These are phyloP conservation scores for Sphaeramia orbicularis DNA, from an alignment of 2,797 vertebrate species.

Conservation along the genomic window DNA sequence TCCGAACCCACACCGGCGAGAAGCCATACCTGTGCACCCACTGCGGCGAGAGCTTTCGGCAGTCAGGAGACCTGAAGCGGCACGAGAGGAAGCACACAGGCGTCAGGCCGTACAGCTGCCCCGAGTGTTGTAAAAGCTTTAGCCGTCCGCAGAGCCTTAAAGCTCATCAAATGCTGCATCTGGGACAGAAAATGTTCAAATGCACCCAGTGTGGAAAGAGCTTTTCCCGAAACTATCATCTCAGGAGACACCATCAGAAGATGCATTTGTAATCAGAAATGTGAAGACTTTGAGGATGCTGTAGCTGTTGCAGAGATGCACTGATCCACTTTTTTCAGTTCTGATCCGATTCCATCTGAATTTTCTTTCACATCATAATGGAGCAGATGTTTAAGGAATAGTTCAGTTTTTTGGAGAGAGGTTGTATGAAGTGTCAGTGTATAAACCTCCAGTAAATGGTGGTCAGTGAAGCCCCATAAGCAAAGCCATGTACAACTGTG, in stretches of 20 bases:
- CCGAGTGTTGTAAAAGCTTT: slow-evolving; percentile 88
- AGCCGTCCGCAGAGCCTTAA: slow-evolving; percentile 87
- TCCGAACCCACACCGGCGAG: slow-evolving; percentile 89
- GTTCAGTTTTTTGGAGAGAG: no score
- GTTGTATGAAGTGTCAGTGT: no score
- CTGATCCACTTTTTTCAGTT: no score
- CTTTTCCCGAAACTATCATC: slow-evolving; percentile 87
- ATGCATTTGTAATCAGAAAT: slow-evolving; percentile 77
- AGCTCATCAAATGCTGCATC: slow-evolving; percentile 86
- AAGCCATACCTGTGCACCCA: slow-evolving; percentile 89
- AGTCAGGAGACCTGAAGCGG: slow-evolving; percentile 88
- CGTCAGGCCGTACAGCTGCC: slow-evolving; percentile 86
- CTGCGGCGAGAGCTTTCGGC: slow-evolving; percentile 89
- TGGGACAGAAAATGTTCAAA: slow-evolving; percentile 83
- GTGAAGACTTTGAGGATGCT: background rate
- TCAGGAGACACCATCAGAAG: slow-evolving; percentile 86
- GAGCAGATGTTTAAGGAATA: no score
- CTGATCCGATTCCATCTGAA: no score
- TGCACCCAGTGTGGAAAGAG: slow-evolving; percentile 86
- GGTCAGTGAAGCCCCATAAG: no score
- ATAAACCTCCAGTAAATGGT: no score
- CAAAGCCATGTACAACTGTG: no score
- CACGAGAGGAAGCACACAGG: slow-evolving; percentile 90
- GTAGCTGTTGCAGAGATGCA: no score
- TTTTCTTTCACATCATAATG: no score